Base-by-base conservation (phyloP, 1,140 invertebrate genomes). In the Leptinotarsa defecta region DNA sequence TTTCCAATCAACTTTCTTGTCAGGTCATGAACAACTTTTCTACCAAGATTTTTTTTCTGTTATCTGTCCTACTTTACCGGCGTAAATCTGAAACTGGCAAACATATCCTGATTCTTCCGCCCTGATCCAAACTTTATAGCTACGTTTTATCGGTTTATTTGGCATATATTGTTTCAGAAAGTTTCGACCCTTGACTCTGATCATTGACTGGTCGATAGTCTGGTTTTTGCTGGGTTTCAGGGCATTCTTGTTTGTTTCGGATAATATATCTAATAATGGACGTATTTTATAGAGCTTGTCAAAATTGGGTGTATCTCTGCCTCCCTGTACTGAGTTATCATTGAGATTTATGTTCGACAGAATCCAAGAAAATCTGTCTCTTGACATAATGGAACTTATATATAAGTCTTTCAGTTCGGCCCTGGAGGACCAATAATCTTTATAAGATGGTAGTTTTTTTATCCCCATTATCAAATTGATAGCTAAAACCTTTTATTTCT, bases 81-180 rank as follows among this genome's bases (percentile, higher is more conserved):
- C 24, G 4, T 27, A 27, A 27, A 4, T 27, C 4, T 27, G 4
- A 27, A 27, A 27, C 24, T 27, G 24, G 0, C 24, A 24, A 24
- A 24, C 84, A 77, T 85, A 87, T 63, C 84, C 84, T 20, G 82
- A 34, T 73, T 70, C 57, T n/a, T 78, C 48, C 4, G 75, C 71
- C 19, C 62, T n/a, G n/a, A 74, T 49, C 84, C 85, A 87, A 65
- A 85, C 76, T 80, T 84, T 86, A 70, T 84, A 84, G 8, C 84
- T 85, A 77, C 86, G 79, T 81, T 87, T 87, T 76, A 85, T 86
- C 48, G 86, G 86, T 81, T 57, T 61, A 49, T 62, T 70, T 64
- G 57, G 13, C 57, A 61, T 61, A 20, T 61, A 24, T 24, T 24
- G 24, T 24, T 24, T 24, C 24, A 24, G 24, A 24, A 24, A 3